These are phyloP conservation scores for Mizuhopecten yessoensis DNA, from an alignment of 1,140 invertebrate species.

Conservation along the genomic window DNA sequence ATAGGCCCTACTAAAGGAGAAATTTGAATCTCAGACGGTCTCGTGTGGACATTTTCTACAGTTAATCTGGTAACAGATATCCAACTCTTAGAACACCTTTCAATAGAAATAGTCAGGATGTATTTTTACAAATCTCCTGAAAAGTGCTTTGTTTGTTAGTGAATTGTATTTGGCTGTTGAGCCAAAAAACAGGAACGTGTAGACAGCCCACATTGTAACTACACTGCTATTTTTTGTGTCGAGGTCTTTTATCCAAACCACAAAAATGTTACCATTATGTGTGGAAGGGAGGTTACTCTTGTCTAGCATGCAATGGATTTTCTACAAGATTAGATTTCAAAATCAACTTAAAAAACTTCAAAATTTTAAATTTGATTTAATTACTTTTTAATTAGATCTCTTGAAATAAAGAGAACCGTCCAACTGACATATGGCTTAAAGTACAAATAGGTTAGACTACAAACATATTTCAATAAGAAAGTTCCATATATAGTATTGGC, in stretches of 20 bases:
- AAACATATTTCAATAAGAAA: not conserved
- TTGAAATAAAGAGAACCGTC: not conserved
- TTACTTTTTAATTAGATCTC: conserved; percentile 22
- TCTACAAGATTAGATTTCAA: conserved; percentile 35
- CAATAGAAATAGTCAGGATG: not conserved
- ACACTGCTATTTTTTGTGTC: not conserved
- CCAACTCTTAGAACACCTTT: not conserved
- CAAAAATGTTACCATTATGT: conserved; percentile 39
- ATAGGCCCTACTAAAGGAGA: not conserved
- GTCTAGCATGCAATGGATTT: not conserved
- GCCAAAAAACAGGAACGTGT: not conserved
- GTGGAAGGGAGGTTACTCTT: not conserved
- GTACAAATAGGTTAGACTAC: not conserved
- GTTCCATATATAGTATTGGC: not conserved
- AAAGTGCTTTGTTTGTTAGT: not conserved
- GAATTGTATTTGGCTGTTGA: not conserved
- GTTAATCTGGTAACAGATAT: not conserved
- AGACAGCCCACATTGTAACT: not conserved
- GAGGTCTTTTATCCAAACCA: not conserved
- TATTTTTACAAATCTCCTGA: not conserved
- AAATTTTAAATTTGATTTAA: conserved; percentile 3
- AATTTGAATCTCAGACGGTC: not conserved
- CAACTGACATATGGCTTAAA: not conserved
- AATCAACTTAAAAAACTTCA: conserved; percentile 12
- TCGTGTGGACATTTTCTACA: not conserved